Percentiles rank a stretch among this genome's conserved stretches.
Evolutionary conservation across 2,113 vertebrate species (phyloP).

Genomic region (Chascanopsetta lugubris): DNA sequence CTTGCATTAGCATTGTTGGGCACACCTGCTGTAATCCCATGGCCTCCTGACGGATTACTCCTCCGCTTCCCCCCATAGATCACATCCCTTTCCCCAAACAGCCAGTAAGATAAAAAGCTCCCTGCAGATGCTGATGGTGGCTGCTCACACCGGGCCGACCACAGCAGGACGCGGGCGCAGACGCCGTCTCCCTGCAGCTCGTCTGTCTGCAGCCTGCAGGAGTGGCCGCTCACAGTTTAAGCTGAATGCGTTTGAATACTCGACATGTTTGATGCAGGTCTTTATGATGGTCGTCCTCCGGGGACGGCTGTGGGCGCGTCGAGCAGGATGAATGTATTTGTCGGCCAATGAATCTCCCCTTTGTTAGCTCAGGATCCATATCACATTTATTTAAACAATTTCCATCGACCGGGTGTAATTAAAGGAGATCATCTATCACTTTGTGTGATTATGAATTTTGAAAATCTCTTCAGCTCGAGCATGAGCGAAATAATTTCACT

Average conservation of each 20-base stretch:
- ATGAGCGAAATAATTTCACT: background rate
- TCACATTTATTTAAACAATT: conserved; percentile 16
- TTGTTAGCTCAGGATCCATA: conserved; percentile 19
- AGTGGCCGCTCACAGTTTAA: background rate
- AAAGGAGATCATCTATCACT: background rate
- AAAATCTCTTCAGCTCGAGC: background rate
- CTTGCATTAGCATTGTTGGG: conserved; percentile 70
- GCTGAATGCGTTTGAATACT: conserved; percentile 33
- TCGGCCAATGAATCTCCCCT: background rate
- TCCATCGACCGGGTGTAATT: background rate
- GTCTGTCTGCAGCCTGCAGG: conserved; percentile 5
- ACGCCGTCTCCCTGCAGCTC: conserved; percentile 23
- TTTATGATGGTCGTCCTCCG: conserved; percentile 16
- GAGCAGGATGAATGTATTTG: background rate
- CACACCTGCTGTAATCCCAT: conserved; percentile 75
- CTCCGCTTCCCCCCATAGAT: conserved; percentile 64
- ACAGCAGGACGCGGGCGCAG: conserved; percentile 17
- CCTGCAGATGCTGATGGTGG: conserved; percentile 47
- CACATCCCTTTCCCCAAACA: conserved; percentile 35
- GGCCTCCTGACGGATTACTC: conserved; percentile 73
- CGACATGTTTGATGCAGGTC: conserved; percentile 7
- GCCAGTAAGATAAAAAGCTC: conserved; percentile 71
- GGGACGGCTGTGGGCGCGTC: background rate
- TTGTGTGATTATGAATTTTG: background rate
- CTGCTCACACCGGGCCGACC: conserved; percentile 45